Base-by-base conservation (phyloP, 1,140 invertebrate species). In the Chionoecetes opilio region DNA sequence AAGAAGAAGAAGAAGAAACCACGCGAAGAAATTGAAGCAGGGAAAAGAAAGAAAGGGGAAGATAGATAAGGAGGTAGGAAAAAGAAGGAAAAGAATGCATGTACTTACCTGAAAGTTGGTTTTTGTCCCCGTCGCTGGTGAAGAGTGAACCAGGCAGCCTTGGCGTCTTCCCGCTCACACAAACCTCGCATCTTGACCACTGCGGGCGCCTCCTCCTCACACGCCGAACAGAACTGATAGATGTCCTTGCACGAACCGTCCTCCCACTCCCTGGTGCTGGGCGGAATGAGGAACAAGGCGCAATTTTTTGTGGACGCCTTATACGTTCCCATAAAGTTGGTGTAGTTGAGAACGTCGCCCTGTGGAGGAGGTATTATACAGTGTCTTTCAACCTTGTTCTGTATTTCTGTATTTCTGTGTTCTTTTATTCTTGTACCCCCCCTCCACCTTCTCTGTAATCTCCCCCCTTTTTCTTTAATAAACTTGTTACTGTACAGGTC, bases 161-260 rank as follows among this genome's bases (percentile, higher is more conserved):
- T 88, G 3, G 8, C 9, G 63, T 82, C 53, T 29, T 38, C 26
- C 26, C 0, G 0, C 41, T 94, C 93, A 17, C 93, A 94, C 34
- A 94, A 34, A 3, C 93, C 93, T 2, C 93, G 46, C 93, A 90
- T 90, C 93, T 82, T 94, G 14, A 94, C 34, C 34, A 94, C 35
- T 2, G 14, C 32, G 5, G 87, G 93, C 0, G 8, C n/a, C 46
- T 75, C 92, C 53, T 38, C 82, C 29, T 46, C 82, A 75, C 95
- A 95, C n/a, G 38, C 91, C 5, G 91, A 38, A 37, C 95, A 95
- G 35, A 95, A 91, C 37, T 93, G 31, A 92, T 95, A 95, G 35
- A 38, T 91, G 53, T 82, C n/a, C 0, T 32, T 21, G 38, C 95
- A 95, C 0, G 0, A 31, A 5, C 63, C 17, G 38, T 91, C 86